phyloP scores from a whole-genome alignment of 2,113 vertebrate genomes.

The Entomyzon cyanotis region DNA sequence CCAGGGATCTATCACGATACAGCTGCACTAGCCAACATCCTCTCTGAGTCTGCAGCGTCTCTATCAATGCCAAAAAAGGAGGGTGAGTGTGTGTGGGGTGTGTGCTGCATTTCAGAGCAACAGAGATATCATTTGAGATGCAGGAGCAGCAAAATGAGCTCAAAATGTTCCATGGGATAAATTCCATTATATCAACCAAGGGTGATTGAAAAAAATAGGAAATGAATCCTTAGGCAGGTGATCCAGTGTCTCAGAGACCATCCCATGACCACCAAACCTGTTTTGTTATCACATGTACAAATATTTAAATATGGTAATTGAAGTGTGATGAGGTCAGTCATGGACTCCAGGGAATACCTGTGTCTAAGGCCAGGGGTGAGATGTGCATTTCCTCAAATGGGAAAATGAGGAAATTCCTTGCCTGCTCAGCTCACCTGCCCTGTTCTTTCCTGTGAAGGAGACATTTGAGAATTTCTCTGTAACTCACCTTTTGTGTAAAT shows the following conservation, averaged over 20 bases:
- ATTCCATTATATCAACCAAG: not conserved
- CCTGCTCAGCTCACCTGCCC: not conserved
- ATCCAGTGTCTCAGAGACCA: not conserved
- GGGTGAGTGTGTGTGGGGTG: not conserved
- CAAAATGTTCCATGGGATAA: not conserved
- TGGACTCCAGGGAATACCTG: not conserved
- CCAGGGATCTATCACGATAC: not conserved
- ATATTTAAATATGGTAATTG: not conserved
- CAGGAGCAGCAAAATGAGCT: not conserved
- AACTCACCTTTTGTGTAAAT: accelerated
- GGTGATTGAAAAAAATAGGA: not conserved
- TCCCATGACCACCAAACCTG: not conserved
- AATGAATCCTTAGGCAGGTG: not conserved
- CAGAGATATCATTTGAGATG: not conserved
- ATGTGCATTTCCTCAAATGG: not conserved
- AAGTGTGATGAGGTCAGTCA: not conserved
- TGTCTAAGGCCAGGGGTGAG: not conserved
- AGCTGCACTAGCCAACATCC: not conserved
- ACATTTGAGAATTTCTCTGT: not conserved
- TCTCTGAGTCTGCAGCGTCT: not conserved
- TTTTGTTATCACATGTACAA: not conserved
- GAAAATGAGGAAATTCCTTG: not conserved
- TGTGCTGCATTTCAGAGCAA: not conserved
- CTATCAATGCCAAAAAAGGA: not conserved
- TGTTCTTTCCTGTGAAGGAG: not conserved